These are phyloP conservation scores for Fistularia tabacaria DNA, from an alignment of 2,797 vertebrate genomes.

Conservation along the genomic window DNA sequence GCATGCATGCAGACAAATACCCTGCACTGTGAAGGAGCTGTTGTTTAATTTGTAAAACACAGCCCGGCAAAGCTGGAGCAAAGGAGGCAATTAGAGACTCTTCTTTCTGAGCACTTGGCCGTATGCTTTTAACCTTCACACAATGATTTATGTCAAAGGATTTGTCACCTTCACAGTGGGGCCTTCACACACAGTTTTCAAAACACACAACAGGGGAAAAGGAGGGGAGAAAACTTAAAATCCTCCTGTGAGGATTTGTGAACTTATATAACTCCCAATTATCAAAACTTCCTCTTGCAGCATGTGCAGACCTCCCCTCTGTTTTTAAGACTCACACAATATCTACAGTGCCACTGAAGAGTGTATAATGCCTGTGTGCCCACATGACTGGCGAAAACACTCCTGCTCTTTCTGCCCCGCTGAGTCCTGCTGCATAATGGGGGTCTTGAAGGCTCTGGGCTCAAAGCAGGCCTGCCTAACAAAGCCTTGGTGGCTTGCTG, in stretches of 20 bases:
- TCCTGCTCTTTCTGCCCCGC: conserved; percentile 82
- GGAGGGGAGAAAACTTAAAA: conserved; percentile 61
- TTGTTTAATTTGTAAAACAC: conserved; percentile 78
- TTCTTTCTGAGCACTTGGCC: conserved; percentile 74
- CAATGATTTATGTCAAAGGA: conserved; percentile 80
- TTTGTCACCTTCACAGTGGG: conserved; percentile 81
- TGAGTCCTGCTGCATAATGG: conserved; percentile 82
- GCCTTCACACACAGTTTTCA: conserved; percentile 73
- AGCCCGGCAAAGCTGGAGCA: conserved; percentile 59
- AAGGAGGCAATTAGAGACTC: conserved; percentile 76
- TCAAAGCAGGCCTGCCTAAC: conserved; percentile 79
- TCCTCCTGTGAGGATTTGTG: conserved; percentile 79
- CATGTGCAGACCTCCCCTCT: conserved; percentile 69
- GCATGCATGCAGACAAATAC: conserved; percentile 29
- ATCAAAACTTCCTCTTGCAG: conserved; percentile 78
- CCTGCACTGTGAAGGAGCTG: conserved; percentile 25
- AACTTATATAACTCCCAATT: conserved; percentile 85
- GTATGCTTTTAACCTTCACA: conserved; percentile 76
- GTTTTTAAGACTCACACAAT: conserved; percentile 81
- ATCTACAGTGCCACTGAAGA: conserved; percentile 80
- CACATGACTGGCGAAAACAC: conserved; percentile 81
- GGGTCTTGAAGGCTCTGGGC: conserved; percentile 80
- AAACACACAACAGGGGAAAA: conserved; percentile 72
- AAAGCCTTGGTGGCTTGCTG: conserved; percentile 83
- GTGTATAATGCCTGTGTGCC: conserved; percentile 82